Evolutionary conservation across 1,140 invertebrate species (phyloP).

Genomic region (Cyclina sinensis): DNA sequence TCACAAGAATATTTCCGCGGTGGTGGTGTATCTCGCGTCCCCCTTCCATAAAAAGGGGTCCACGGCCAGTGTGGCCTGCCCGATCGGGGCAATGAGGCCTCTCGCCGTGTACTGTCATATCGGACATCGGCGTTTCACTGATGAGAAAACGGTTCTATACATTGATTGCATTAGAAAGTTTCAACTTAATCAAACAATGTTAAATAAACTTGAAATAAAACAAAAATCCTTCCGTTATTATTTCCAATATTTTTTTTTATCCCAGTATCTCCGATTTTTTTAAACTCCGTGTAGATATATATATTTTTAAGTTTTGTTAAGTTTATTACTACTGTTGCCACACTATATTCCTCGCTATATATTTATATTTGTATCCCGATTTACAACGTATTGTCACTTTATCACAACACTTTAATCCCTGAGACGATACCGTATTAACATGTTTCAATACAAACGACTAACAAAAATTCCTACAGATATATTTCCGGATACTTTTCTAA

Average conservation of each 20-base stretch:
- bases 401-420: constrained; percentile 10
- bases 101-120: constrained; percentile 67
- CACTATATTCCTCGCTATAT: too few relatives aligned
- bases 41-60: constrained; percentile 44
- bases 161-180: constrained; percentile 50
- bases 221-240: too few relatives aligned
- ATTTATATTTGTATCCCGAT: too few relatives aligned
- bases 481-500: constrained; percentile 41
- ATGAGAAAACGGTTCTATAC: not conserved
- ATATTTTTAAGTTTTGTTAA: too few relatives aligned
- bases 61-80: constrained; percentile 31
- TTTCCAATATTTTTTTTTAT: too few relatives aligned
- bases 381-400: not conserved
- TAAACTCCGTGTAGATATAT: too few relatives aligned
- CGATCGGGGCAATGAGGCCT: constrained; percentile 42
- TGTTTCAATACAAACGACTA: not conserved
- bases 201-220: not conserved
- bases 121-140: constrained; percentile 58
- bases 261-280: too few relatives aligned
- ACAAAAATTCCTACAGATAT: not conserved
- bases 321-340: too few relatives aligned
- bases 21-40: constrained; percentile 11
- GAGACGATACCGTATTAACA: constrained; percentile 10
- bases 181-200: not conserved
- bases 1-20: not conserved